These are phyloP conservation scores for Tachina lurida DNA, from an alignment of 2,888 invertebrate genomes.

Conservation along the genomic window DNA sequence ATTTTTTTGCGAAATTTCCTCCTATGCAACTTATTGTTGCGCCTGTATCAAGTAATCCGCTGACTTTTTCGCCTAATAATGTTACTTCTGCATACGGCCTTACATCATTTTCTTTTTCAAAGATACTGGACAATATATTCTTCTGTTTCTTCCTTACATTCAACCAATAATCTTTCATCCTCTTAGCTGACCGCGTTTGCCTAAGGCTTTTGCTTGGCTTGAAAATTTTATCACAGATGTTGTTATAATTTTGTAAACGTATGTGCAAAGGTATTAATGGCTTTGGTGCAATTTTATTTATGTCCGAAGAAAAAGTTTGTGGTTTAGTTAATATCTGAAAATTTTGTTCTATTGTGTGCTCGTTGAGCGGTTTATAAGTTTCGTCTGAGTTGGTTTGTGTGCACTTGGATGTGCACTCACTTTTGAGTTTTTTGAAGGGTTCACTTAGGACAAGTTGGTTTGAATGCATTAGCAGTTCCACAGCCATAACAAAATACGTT, in stretches of 20 bases:
- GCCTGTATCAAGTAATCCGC: conserved; percentile 22
- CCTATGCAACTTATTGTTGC: conserved; percentile 28
- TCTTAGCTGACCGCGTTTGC: not conserved
- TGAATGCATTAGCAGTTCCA: not conserved
- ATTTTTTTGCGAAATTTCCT: not conserved
- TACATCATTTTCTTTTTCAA: conserved; percentile 11
- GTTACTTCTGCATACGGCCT: conserved; percentile 2
- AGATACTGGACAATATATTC: not conserved
- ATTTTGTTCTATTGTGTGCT: not conserved
- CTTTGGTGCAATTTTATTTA: not conserved
- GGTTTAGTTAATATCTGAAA: not conserved
- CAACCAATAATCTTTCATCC: not conserved
- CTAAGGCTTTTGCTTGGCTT: not conserved
- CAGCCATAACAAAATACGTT: not conserved
- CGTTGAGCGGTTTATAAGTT: not conserved
- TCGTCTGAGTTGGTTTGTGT: not conserved
- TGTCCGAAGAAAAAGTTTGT: not conserved
- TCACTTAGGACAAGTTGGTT: not conserved
- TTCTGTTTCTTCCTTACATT: not conserved
- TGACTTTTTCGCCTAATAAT: not conserved
- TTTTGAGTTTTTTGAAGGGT: not conserved
- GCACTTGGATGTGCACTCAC: not conserved
- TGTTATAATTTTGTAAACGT: not conserved
- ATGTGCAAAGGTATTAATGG: not conserved
- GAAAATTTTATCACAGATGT: not conserved